Evolutionary conservation across 2,888 invertebrate genomes (phyloP).

Genomic region (Hipparchia semele): DNA sequence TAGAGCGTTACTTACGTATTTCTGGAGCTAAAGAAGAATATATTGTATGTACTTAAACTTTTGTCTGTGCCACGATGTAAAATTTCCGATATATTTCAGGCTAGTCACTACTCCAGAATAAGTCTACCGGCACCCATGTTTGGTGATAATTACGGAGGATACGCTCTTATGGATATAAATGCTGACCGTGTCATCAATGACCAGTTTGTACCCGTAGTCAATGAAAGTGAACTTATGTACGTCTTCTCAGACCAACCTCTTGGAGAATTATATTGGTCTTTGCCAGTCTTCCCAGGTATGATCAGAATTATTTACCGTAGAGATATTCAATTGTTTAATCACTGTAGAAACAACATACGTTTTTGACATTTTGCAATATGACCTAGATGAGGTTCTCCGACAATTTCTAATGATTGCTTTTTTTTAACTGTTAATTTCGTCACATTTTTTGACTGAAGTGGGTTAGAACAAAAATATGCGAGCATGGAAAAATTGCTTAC

Average conservation of each 20-base stretch:
- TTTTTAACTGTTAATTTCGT: too few relatives aligned
- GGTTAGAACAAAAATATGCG: too few relatives aligned
- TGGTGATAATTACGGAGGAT: conserved; percentile 69
- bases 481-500: not conserved
- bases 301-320: not conserved
- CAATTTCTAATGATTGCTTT: too few relatives aligned
- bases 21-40: too few relatives aligned
- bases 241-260: conserved; percentile 59
- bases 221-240: conserved; percentile 70
- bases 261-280: conserved; percentile 69
- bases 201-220: conserved; percentile 63
- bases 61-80: not conserved
- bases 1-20: too few relatives aligned
- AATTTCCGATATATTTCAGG: conserved; percentile 48
- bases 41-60: too few relatives aligned
- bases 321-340: not conserved
- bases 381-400: too few relatives aligned
- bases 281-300: conserved; percentile 71
- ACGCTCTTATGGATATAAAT: conserved; percentile 63
- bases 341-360: not conserved
- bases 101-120: conserved; percentile 59
- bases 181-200: conserved; percentile 63
- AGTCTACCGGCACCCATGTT: conserved; percentile 68
- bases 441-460: too few relatives aligned
- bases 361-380: too few relatives aligned